phyloP scores from a whole-genome alignment of 2,888 invertebrate genomes.

The Heliconius erato region DNA sequence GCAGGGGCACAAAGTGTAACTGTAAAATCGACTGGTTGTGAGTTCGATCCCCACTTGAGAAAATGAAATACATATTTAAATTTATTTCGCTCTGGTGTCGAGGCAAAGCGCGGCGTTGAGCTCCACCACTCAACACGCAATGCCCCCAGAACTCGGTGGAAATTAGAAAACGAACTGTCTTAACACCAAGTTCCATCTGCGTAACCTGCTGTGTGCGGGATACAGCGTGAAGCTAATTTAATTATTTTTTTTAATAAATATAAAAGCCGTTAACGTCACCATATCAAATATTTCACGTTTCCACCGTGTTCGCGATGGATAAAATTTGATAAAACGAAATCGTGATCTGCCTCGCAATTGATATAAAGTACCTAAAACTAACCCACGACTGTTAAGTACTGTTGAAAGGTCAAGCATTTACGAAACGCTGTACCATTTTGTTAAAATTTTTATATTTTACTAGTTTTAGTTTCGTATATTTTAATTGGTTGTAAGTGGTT shows the following conservation, averaged over 20 bases:
- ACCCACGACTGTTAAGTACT: conserved; percentile 44
- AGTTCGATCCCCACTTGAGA: no score
- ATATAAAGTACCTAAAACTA: conserved; percentile 48
- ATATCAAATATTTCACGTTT: conserved; percentile 36
- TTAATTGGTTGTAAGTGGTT: not conserved
- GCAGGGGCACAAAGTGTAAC: no score
- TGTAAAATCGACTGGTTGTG: no score
- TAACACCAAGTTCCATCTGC: no score
- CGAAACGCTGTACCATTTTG: conserved; percentile 29
- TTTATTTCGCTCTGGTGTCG: no score
- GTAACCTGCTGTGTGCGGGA: no score
- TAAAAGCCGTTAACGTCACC: conserved; percentile 40
- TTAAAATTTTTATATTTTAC: conserved; percentile 2
- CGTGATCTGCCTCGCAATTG: conserved; percentile 48
- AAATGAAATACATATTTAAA: no score
- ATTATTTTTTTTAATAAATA: not conserved
- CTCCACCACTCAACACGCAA: no score
- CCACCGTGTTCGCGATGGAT: conserved; percentile 45
- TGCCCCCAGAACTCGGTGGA: no score
- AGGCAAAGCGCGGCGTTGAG: no score
- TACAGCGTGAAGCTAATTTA: no score
- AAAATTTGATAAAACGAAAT: conserved; percentile 48
- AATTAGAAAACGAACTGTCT: no score
- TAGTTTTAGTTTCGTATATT: not conserved
- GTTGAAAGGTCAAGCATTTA: conserved; percentile 47